Evolutionary conservation across 2,888 invertebrate genomes (phyloP), one percentile per base, ranked within the genome.

Genomic region (Quadroppia sp.): DNA sequence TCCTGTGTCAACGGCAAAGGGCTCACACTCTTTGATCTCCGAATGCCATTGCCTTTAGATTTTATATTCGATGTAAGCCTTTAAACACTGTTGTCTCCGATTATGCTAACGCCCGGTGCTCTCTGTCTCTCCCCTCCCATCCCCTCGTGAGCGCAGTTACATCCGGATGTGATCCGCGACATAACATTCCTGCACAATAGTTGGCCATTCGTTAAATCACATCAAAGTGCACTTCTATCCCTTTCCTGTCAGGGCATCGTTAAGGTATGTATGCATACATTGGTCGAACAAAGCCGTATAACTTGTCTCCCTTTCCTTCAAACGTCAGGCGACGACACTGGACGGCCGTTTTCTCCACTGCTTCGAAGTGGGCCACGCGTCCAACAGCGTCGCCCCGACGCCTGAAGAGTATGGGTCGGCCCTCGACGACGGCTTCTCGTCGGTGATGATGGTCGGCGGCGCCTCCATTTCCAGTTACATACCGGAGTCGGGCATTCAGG

Each of bases 1-100:
- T 82, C 83, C n/a, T 83, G 83, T 73, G 83, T 83, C 23, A 84
- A 84, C 78, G 84, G 84, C 69, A 83, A 83, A 79, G 84, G 85
- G 28, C 80, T 85, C 48, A 84, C 84, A 0, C 80, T 84, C 53
- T 81, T 84, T 76, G 85, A 85, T 77, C 81, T 84, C 50, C 80
- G 85, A 75, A 84, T 84, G 84, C 84, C 84, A 53, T 79, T 84
- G 73, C 84, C 84, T 20, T 78, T 84, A 71, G 84, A 85, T 79
- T 83, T 84, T 80, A 81, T 84, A 42, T 83, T 84, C 79, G 84
- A 85, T 80, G 84, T 84, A 77, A 80, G 82, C 80, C 23, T 67
- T 69, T 11, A 36, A 11, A 15, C 15, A 30, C 50, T 42, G 56
- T 59, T 23, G 6, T 75, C 6, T 15, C 20, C 20, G 17, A 50